Evolutionary conservation across 2,888 invertebrate genomes (phyloP).

Genomic region (Serripes groenlandicus): DNA sequence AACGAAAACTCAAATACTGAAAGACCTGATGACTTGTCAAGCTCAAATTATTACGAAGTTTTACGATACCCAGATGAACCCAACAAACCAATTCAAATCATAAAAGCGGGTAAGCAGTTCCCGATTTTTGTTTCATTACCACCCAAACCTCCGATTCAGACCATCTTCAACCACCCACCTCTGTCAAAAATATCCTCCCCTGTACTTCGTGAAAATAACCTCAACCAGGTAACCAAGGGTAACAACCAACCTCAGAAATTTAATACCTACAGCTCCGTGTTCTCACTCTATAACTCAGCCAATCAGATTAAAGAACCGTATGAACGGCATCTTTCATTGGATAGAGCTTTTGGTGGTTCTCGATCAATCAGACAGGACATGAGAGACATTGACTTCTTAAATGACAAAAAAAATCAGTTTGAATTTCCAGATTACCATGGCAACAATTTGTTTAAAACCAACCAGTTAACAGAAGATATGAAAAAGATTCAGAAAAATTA

Average conservation of each 20-base stretch:
- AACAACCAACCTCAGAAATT: constrained; percentile 37
- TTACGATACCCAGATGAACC: constrained; percentile 38
- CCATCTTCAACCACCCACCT: constrained; percentile 61
- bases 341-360: constrained; percentile 1
- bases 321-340: constrained; percentile 41
- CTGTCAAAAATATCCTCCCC: constrained; percentile 27
- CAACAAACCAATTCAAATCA: neutral
- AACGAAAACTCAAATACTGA: constrained; percentile 12
- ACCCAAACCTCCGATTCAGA: constrained; percentile 60
- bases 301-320: constrained; percentile 40
- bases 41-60: constrained; percentile 65
- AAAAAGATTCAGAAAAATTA: neutral
- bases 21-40: constrained; percentile 48
- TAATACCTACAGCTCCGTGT: constrained; percentile 62
- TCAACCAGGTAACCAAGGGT: neutral
- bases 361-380: constrained; percentile 1
- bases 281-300: constrained; percentile 42
- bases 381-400: neutral
- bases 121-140: constrained; percentile 25
- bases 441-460: neutral
- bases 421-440: neutral
- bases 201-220: neutral
- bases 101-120: constrained; percentile 3
- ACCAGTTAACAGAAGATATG: neutral
- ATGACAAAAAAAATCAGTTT: neutral